These are phyloP conservation scores for Micrasema minimum DNA, from an alignment of 1,140 invertebrate species.

Conservation along the genomic window DNA sequence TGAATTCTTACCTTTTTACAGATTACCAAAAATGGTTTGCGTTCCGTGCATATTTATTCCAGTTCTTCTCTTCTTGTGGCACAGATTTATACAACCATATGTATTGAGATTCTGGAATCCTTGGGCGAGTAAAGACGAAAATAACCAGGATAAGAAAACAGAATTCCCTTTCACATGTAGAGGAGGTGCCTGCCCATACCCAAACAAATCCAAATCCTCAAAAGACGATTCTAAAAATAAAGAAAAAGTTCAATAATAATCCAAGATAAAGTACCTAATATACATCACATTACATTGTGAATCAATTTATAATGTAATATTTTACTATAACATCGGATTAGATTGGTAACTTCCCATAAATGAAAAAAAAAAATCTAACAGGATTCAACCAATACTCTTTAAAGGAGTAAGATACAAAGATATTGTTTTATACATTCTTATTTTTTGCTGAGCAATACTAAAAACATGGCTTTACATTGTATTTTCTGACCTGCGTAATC, in stretches of 20 bases:
- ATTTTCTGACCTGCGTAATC: too few relatives aligned
- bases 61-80: conserved; percentile 78
- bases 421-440: too few relatives aligned
- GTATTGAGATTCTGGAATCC: conserved; percentile 81
- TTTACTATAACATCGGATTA: too few relatives aligned
- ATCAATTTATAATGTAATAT: too few relatives aligned
- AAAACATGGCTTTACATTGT: too few relatives aligned
- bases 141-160: conserved; percentile 66
- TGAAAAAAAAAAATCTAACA: too few relatives aligned
- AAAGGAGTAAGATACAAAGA: too few relatives aligned
- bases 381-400: too few relatives aligned
- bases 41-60: conserved; percentile 83
- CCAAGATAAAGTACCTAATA: too few relatives aligned
- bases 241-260: conserved; percentile 11
- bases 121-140: conserved; percentile 72
- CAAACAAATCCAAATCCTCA: conserved; percentile 41
- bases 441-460: too few relatives aligned
- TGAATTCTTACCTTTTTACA: conserved; percentile 11
- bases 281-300: too few relatives aligned
- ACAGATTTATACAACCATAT: conserved; percentile 79
- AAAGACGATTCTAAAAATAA: neutral
- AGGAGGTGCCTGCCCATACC: conserved; percentile 60
- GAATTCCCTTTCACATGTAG: conserved; percentile 70
- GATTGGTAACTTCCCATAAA: too few relatives aligned
- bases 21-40: conserved; percentile 74